Evolutionary conservation across 2,888 invertebrate genomes (phyloP), one percentile per base, ranked within the genome.

Genomic region (Melanargia galathea): DNA sequence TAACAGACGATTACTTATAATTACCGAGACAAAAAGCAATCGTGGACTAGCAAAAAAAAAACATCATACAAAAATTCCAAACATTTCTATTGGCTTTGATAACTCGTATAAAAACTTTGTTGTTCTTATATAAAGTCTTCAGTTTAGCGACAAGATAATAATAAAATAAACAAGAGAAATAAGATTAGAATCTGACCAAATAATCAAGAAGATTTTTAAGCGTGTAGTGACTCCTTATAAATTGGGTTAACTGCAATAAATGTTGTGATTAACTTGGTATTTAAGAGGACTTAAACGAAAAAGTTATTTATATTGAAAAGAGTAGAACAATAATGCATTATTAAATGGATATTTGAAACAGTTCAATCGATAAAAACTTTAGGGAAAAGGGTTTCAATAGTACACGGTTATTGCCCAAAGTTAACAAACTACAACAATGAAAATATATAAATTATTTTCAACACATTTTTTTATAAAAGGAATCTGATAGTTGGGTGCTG

Each of bases 61-160:
- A 30, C 16, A 49, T n/a, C 26, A 26, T 6, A 6, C 30, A 33
- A 51, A 33, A 10, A 18, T 52, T 52, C 18, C 51, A 33, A 52
- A 20, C 18, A 18, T 52, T 46, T 52, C 2, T 51, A 33, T 51
- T 30, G 30, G 16, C 51, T 33, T 30, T 16, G 51, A 11, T 10
- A 33, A 33, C 18, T 52, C 33, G 51, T 35, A 49, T 30, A 49
- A 33, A 49, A 49, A 49, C 30, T 30, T 51, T 18, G 18, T 26
- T 52, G 33, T 33, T 51, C 11, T 18, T 51, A 1, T 48, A 24
- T 22, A 26, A 3, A 22, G 4, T 22, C 24, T 46, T 24, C 7
- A 13, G 22, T 26, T 7, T 20, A 40, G n/a, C n/a, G n/a, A n/a
- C n/a, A n/a, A n/a, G n/a, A n/a, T n/a, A n/a, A 45, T 4, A 45